Conservation (phyloP, 1,140 invertebrate genomes). For the Thalassaphorura encarpata region DNA sequence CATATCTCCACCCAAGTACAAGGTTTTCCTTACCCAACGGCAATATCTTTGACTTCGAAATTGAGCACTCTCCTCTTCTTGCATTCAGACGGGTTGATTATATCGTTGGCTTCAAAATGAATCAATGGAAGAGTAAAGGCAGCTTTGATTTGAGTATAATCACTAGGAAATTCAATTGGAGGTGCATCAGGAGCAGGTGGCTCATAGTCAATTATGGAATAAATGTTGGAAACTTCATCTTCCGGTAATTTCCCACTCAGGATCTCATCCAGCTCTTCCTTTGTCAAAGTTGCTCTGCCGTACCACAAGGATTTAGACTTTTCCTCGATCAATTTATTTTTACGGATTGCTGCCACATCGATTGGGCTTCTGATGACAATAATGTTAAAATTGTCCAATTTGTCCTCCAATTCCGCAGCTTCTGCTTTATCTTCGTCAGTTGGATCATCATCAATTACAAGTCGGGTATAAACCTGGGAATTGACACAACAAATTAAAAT, state of each 20-base stretch:
- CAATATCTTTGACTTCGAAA: no score
- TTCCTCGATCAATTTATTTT: not conserved
- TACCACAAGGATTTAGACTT: not conserved
- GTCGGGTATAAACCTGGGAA: constrained; percentile 61
- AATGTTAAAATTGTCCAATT: constrained; percentile 80
- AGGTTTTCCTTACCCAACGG: no score
- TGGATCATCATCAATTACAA: constrained; percentile 57
- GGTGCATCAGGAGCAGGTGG: not conserved
- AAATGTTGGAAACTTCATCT: not conserved
- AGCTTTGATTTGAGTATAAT: not conserved
- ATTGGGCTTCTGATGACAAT: constrained; percentile 79
- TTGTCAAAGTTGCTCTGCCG: not conserved
- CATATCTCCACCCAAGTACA: no score
- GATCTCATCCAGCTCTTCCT: not conserved
- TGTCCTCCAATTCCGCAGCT: constrained; percentile 60
- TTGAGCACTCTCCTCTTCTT: no score
- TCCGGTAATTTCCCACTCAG: not conserved
- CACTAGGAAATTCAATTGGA: not conserved
- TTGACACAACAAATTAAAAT: no score
- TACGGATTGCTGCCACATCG: constrained; percentile 58
- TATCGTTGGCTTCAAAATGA: no score
- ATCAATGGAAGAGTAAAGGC: not conserved
- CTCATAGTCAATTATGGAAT: not conserved
- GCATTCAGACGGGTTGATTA: no score
- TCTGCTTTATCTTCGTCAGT: constrained; percentile 38